A percentile compares a stretch with the other conserved stretches of the same genome.
Evolutionary conservation across 2,113 vertebrate species (phyloP).

Genomic region (Petrocephalus microphthalmus): DNA sequence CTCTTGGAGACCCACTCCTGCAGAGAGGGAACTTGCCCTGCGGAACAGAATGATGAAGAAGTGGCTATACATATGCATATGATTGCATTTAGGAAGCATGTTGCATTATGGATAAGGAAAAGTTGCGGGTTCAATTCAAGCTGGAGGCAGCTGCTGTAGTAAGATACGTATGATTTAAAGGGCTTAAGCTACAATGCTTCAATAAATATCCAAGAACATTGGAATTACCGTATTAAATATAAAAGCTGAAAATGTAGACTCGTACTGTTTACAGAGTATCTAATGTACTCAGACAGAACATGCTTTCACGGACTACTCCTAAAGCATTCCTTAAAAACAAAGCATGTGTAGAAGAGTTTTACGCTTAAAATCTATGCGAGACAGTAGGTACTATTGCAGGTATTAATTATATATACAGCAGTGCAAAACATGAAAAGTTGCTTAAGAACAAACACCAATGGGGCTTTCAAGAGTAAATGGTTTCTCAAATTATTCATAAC

Average conservation of each 20-base stretch:
- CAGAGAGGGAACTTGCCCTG: slow-evolving; percentile 58
- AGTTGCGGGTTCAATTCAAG: neutral
- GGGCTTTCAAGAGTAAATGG: neutral
- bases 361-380: neutral
- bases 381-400: neutral
- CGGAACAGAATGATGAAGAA: neutral
- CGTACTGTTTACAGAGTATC: neutral
- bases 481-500: neutral
- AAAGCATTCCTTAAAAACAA: neutral
- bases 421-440: neutral
- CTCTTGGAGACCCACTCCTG: slow-evolving; percentile 66
- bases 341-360: neutral
- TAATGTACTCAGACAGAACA: neutral
- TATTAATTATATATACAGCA: neutral
- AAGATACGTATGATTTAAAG: neutral
- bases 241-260: neutral
- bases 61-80: neutral
- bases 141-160: neutral
- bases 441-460: neutral
- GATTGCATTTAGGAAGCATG: neutral
- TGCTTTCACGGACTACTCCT: neutral
- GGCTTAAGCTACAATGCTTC: neutral
- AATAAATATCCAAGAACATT: neutral
- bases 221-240: neutral
- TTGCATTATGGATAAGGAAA: neutral